These are phyloP conservation scores for Drosophila malerkotliana DNA, from an alignment of 1,140 invertebrate species.

Conservation along the genomic window DNA sequence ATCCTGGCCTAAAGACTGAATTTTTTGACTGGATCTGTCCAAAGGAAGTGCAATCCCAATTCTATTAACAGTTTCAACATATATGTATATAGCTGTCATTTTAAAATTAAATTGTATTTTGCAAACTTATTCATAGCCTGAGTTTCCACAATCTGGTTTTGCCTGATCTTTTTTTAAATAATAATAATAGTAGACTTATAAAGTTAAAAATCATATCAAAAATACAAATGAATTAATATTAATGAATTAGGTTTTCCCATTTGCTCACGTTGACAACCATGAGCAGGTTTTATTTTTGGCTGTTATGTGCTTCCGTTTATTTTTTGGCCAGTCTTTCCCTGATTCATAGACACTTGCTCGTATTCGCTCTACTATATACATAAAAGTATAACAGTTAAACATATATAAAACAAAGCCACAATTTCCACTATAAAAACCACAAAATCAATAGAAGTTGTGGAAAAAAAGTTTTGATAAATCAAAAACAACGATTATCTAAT, in stretches of 20 bases:
- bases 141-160: not conserved
- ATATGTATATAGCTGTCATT: slow-evolving; percentile 14
- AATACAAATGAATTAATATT: not conserved
- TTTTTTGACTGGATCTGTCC: not conserved
- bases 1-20: slow-evolving; percentile 34
- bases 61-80: not conserved
- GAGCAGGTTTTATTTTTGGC: slow-evolving; percentile 49
- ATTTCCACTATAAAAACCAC: not conserved
- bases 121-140: not conserved
- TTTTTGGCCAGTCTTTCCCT: not conserved
- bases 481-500: slow-evolving; percentile 35
- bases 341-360: not conserved
- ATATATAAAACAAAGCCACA: not conserved
- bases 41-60: slow-evolving; percentile 17
- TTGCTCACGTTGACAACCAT: slow-evolving; percentile 11
- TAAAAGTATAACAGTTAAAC: not conserved
- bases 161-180: not conserved
- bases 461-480: not conserved
- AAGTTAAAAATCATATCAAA: not conserved
- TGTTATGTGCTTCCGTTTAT: not conserved
- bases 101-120: slow-evolving; percentile 17
- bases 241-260: not conserved
- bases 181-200: not conserved
- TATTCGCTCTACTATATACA: not conserved
- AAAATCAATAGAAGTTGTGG: not conserved